Percentiles rank a stretch among this genome's conserved stretches.
Conservation (phyloP, 1,140 invertebrate species). For the Gonioctena quinquepunctata region DNA sequence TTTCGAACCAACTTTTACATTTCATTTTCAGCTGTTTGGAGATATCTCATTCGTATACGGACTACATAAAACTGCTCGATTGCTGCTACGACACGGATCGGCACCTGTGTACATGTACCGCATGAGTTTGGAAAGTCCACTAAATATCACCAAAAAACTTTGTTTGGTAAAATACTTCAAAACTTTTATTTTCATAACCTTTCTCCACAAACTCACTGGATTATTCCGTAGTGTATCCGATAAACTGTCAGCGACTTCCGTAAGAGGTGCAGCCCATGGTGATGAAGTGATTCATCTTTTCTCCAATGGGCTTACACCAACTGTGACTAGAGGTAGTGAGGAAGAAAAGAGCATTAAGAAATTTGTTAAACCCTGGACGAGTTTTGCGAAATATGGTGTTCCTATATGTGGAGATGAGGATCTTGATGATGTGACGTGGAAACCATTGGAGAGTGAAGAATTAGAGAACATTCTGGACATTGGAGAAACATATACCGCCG, state of each 20-base stretch:
- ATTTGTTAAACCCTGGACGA: constrained; percentile 62
- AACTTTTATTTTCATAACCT: constrained; percentile 26
- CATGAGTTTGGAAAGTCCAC: constrained; percentile 58
- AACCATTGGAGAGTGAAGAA: constrained; percentile 56
- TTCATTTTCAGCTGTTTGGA: constrained; percentile 50
- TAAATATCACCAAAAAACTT: constrained; percentile 59
- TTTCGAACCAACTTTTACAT: too few relatives aligned
- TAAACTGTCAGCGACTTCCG: constrained; percentile 20
- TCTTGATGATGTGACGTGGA: constrained; percentile 56
- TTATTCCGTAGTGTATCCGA: constrained; percentile 21
- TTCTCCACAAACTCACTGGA: constrained; percentile 30
- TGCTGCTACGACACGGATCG: constrained; percentile 54
- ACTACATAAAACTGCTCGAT: constrained; percentile 56
- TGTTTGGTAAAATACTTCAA: constrained; percentile 53
- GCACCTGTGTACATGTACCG: constrained; percentile 60
- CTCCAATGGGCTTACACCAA: constrained; percentile 54
- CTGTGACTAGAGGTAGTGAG: constrained; percentile 48
- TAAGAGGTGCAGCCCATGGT: constrained; percentile 64
- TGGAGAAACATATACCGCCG: constrained; percentile 27
- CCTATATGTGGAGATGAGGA: constrained; percentile 50
- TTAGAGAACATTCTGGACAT: constrained; percentile 55
- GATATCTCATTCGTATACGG: constrained; percentile 55
- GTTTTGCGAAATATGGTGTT: constrained; percentile 61
- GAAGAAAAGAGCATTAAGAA: constrained; percentile 53
- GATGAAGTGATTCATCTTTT: constrained; percentile 70